Conservation (phyloP, 2,113 vertebrate genomes). For the Cyrtonyx montezumae region DNA sequence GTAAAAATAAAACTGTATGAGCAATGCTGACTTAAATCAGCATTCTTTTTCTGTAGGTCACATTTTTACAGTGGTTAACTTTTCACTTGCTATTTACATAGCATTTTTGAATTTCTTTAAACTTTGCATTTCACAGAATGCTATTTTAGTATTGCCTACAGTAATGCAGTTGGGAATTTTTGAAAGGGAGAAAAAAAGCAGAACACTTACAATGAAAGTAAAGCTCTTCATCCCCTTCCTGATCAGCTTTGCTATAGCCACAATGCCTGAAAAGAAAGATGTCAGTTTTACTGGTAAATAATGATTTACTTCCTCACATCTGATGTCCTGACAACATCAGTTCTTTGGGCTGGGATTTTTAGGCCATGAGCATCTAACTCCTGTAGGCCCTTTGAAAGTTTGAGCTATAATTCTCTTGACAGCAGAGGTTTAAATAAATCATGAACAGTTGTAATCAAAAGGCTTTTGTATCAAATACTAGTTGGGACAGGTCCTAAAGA, state of each 20-base stretch:
- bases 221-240: constrained; percentile 98
- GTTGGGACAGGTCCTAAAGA: constrained; percentile 1
- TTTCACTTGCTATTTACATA: constrained; percentile 36
- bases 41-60: constrained; percentile 26
- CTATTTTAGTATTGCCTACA: constrained; percentile 50
- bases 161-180: constrained; percentile 8
- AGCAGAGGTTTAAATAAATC: constrained; percentile 56
- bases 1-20: constrained; percentile 57
- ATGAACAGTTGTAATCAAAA: constrained; percentile 34
- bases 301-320: neutral
- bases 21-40: constrained; percentile 44
- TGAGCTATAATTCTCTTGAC: constrained; percentile 25
- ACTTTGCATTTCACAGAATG: neutral
- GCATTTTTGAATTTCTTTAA: constrained; percentile 22
- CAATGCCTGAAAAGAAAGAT: constrained; percentile 86
- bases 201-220: constrained; percentile 99
- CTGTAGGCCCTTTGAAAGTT: constrained; percentile 41
- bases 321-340: constrained; percentile 12
- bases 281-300: constrained; percentile 21
- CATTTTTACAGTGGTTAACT: constrained; percentile 44
- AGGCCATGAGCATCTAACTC: constrained; percentile 15
- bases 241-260: constrained; percentile 98
- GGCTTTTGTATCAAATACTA: constrained; percentile 32
- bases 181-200: constrained; percentile 66
- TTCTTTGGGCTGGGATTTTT: constrained; percentile 34